Evolutionary conservation across 2,797 vertebrate species (phyloP).

Genomic region (Hybognathus amarus): DNA sequence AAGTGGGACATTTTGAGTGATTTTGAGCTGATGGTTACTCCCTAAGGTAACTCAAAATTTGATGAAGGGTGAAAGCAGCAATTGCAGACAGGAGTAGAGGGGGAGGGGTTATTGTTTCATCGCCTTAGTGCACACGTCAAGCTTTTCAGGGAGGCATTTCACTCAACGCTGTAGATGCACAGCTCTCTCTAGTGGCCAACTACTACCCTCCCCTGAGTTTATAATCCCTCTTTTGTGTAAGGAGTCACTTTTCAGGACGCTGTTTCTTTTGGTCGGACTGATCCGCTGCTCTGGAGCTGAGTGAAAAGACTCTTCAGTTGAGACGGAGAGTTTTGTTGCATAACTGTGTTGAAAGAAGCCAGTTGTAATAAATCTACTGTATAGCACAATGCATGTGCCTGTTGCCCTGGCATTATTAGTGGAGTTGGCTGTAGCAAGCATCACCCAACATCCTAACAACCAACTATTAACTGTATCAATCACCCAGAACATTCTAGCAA

Average conservation of each 20-base stretch:
- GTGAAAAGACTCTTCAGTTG: background rate
- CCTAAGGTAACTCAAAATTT: conserved; percentile 58
- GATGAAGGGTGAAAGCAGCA: conserved; percentile 61
- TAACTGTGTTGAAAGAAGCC: conserved; percentile 13
- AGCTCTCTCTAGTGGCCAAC: conserved; percentile 60
- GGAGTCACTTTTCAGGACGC: conserved; percentile 11
- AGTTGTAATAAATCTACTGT: background rate
- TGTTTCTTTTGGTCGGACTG: conserved; percentile 9
- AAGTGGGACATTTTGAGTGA: conserved; percentile 49
- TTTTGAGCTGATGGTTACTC: conserved; percentile 53
- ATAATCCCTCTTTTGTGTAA: conserved; percentile 27
- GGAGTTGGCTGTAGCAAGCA: background rate
- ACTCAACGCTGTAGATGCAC: conserved; percentile 55
- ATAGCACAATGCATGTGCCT: background rate
- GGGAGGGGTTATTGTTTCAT: conserved; percentile 63
- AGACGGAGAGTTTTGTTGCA: conserved; percentile 18
- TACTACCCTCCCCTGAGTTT: conserved; percentile 49
- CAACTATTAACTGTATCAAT: background rate
- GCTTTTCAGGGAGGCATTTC: conserved; percentile 47
- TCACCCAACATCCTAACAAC: background rate
- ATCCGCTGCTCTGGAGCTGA: background rate
- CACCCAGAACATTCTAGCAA: background rate
- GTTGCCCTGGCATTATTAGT: background rate
- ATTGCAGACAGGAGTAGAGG: conserved; percentile 54
- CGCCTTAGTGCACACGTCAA: conserved; percentile 60